A percentile compares a stretch with the other conserved stretches of the same genome.
These are phyloP conservation scores for Pachycephala philippinensis DNA, from an alignment of 2,113 vertebrate genomes.

Conservation along the genomic window DNA sequence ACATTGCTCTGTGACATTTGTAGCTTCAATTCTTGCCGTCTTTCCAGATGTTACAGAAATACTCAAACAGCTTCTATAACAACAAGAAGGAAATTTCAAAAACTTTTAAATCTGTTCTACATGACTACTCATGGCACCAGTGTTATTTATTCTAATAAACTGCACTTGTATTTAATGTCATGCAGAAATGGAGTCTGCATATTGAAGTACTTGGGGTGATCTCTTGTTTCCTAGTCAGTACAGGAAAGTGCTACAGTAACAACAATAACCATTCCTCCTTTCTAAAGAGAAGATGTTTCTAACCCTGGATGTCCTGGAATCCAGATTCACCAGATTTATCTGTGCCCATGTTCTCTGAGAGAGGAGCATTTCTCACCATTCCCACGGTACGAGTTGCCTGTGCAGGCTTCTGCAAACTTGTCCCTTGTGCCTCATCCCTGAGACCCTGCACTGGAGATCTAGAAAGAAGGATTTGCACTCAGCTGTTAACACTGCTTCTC, in stretches of 20 bases:
- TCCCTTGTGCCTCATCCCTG: neutral
- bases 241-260: neutral
- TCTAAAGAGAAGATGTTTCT: neutral
- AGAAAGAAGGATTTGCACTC: neutral
- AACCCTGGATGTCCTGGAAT: neutral
- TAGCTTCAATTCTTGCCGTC: neutral
- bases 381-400: neutral
- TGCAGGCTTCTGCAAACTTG: neutral
- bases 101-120: neutral
- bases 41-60: neutral
- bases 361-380: accelerated
- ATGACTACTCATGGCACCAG: neutral
- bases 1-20: neutral
- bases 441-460: neutral
- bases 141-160: neutral
- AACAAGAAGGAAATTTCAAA: neutral
- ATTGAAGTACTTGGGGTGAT: neutral
- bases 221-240: neutral
- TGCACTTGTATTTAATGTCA: neutral
- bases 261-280: neutral
- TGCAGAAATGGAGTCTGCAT: neutral
- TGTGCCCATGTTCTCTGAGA: neutral
- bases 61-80: neutral
- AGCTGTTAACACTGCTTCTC: neutral
- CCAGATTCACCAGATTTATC: neutral